Base-by-base conservation (phyloP, 2,888 invertebrate genomes). In the Ormyrus rosae region DNA sequence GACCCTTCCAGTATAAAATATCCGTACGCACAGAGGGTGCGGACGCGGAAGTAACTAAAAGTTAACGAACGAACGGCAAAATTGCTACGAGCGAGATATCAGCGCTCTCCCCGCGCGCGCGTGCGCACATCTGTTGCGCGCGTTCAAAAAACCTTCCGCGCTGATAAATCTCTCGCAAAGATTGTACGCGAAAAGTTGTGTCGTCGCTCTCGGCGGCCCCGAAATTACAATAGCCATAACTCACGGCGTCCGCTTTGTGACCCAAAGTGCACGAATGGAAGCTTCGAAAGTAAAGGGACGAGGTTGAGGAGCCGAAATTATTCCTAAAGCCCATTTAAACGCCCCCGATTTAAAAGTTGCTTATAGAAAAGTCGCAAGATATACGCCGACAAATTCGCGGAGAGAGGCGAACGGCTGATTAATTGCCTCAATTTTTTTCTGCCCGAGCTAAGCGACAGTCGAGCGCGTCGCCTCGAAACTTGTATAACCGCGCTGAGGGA, bases 201-300 rank as follows among this genome's bases (percentile, higher is more conserved):
- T 74, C 65, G 70, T 80, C 11, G 9, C 6, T 60, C 3, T 5
- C 50, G 48, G 11, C 50, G n/a, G 10, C 6, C 7, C 10, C n/a
- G 50, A 77, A 65, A 71, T 80, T 71, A 80, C 55, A 77, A 80
- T 75, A 58, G 64, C 48, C 67, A 51, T 80, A 80, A 76, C 71
- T 74, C 76, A 80, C 48, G 56, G 34, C 34, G 34, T 34, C 34
- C 34, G 55, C 53, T 65, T 60, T 78, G 50, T 61, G 55, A 1
- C 13, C 6, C 10, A 11, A 71, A 34, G 50, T 60, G 67, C 13
- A 72, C 7, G 34, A 34, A 4, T 4, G 34, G 34, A 34, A 34
- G 34, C 34, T 34, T 2, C 34, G 34, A 2, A 2, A 4, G 34
- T 34, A 34, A 34, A 34, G 34, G 34, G 34, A 34, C 34, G 34